These are phyloP conservation scores for Bombus vancouverensis DNA, from an alignment of 1,140 invertebrate species.

Conservation along the genomic window DNA sequence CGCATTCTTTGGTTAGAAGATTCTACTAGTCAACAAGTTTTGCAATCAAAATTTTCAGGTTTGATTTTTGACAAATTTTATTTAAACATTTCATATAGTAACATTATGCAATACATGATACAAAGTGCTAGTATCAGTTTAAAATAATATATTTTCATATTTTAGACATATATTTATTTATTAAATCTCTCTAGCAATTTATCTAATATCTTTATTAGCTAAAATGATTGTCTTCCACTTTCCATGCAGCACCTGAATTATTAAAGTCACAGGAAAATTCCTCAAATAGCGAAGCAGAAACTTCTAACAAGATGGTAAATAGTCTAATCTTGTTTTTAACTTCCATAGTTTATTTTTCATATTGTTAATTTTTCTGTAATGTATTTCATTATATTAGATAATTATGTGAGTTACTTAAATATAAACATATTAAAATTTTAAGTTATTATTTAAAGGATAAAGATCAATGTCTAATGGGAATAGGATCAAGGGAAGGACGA, in stretches of 20 bases:
- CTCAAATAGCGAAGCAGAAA: constrained; percentile 66
- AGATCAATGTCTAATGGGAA: constrained; percentile 59
- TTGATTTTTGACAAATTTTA: constrained; percentile 46
- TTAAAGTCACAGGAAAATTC: constrained; percentile 67
- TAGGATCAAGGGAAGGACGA: constrained; percentile 70
- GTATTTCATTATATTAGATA: not conserved
- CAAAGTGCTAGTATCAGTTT: not conserved
- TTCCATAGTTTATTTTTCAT: not conserved
- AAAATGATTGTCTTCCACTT: constrained; percentile 70
- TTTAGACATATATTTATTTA: not conserved
- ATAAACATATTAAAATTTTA: constrained; percentile 15
- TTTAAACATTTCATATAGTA: not conserved
- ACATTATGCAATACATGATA: not conserved
- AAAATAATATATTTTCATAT: constrained; percentile 5
- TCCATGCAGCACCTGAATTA: constrained; percentile 68
- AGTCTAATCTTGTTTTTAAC: not conserved
- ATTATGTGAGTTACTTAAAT: constrained; percentile 6
- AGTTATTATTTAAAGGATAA: constrained; percentile 69
- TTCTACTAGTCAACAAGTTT: constrained; percentile 29
- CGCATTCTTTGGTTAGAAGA: constrained; percentile 40
- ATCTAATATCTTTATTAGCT: constrained; percentile 50
- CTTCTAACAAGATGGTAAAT: constrained; percentile 70
- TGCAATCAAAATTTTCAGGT: constrained; percentile 62
- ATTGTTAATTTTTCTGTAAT: not conserved
- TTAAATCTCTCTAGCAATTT: constrained; percentile 3